phyloP scores from a whole-genome alignment of 2,113 vertebrate genomes.

The Mohoua ochrocephala region DNA sequence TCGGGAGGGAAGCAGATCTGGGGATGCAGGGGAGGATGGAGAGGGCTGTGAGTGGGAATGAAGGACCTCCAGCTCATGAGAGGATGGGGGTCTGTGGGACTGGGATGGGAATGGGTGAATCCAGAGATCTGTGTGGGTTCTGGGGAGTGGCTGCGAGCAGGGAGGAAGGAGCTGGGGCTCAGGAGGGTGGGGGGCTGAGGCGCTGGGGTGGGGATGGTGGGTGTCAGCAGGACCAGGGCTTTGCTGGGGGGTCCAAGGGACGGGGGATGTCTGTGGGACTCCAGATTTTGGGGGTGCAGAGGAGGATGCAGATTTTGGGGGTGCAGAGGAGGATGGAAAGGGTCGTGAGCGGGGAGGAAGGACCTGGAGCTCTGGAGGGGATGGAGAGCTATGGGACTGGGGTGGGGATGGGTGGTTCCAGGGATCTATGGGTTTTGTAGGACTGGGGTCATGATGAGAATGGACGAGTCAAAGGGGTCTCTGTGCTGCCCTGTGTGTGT shows the following conservation, averaged over 20 bases:
- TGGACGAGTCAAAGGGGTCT: background rate
- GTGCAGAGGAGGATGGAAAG: background rate
- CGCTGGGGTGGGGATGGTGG: background rate
- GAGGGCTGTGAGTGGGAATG: background rate
- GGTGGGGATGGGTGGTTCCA: background rate
- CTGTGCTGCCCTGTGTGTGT: background rate
- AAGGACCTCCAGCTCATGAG: background rate
- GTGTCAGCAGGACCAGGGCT: background rate
- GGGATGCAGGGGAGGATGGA: background rate
- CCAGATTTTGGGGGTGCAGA: too few species aligned
- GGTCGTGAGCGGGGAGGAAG: fast-evolving
- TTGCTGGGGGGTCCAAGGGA: background rate
- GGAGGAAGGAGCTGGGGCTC: background rate
- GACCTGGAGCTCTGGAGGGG: background rate
- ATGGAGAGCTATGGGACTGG: fast-evolving
- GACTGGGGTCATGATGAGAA: fast-evolving
- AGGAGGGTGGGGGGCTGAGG: background rate
- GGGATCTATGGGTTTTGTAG: background rate
- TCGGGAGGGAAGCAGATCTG: background rate
- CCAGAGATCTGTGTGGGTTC: background rate
- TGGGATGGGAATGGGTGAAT: background rate
- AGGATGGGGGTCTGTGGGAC: background rate
- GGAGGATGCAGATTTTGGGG: background rate
- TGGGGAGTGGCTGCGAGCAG: background rate
- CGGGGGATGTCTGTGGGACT: background rate